Evolutionary conservation across 2,113 vertebrate species (phyloP).

Genomic region (Callionymus lyra): DNA sequence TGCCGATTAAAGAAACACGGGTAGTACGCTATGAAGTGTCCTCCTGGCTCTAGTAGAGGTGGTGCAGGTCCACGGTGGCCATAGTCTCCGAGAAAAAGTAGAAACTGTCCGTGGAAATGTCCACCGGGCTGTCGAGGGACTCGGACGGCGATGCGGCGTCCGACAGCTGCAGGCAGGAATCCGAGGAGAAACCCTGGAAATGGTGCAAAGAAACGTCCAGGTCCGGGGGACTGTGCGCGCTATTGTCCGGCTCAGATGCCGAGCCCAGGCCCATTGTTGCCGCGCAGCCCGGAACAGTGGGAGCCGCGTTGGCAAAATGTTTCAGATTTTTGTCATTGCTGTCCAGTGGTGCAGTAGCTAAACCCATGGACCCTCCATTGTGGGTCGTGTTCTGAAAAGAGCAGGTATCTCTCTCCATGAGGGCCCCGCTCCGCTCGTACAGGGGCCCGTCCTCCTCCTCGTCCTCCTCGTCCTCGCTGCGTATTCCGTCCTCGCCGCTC

Average conservation of each 20-base stretch:
- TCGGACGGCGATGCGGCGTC: conserved; percentile 91
- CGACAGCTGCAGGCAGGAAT: conserved; percentile 96
- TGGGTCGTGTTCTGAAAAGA: conserved; percentile 90
- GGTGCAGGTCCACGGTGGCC: conserved; percentile 95
- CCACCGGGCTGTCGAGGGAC: conserved; percentile 90
- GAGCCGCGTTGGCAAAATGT: conserved; percentile 97
- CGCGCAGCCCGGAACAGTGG: conserved; percentile 93
- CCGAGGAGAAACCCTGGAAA: conserved; percentile 90
- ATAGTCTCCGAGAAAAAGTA: conserved; percentile 98
- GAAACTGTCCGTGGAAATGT: conserved; percentile 92
- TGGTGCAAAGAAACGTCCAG: conserved; percentile 95
- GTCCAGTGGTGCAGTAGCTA: conserved; percentile 83
- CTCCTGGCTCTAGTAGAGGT: conserved; percentile 89
- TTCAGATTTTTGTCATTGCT: conserved; percentile 99
- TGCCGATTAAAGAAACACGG: conserved; percentile 61
- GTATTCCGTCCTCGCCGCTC: conserved; percentile 77
- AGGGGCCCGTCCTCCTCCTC: conserved; percentile 79
- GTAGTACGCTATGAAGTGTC: conserved; percentile 55
- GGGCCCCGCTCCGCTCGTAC: conserved; percentile 87
- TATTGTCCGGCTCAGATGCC: conserved; percentile 94
- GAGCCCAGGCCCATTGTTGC: conserved; percentile 95
- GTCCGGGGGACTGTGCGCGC: conserved; percentile 81
- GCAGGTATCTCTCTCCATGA: conserved; percentile 91
- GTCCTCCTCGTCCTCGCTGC: conserved; percentile 83
- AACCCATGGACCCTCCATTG: conserved; percentile 84